Base-by-base conservation (phyloP, 2,113 vertebrate genomes). In the Anguilla rostrata region DNA sequence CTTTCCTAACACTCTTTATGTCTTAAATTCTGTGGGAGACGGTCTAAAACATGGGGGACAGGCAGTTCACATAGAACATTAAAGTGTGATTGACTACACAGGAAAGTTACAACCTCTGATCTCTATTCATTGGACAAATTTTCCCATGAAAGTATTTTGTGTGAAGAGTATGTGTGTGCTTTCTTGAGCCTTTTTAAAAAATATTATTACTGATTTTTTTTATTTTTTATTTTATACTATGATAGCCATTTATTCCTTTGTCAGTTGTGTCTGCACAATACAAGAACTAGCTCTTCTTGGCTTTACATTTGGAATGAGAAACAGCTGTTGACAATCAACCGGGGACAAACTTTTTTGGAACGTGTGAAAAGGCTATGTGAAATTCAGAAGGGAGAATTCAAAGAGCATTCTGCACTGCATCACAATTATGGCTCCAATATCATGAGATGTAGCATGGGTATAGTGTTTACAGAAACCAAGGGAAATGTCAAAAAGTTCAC, bases 401-500 rank as follows among this genome's bases (percentile, higher is more conserved):
- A 71, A 78, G 40, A n/a, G 84, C 84, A 41, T 39, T 81, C 85
- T 86, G 85, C 78, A 29, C n/a, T 40, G 78, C 46, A 39, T 86
- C 85, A 81, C 41, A 15, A 86, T 82, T 63, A 86, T n/a, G 39
- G 46, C 85, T 60, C 53, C 53, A 53, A 56, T 34, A 75, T 75
- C 34, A 75, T 34, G n/a, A 75, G 71, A 75, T 60, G 49, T 14
- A 16, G 79, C 84, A 8, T 53, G 39, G 75, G 41, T 66, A 63
- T 41, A 63, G 39, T 63, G 63, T 84, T 84, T 78, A 81, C 12
- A 39, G 75, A 80, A 40, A 75, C 78, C 26, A 4, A 16, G 40
- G 41, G 57, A 26, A 53, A 57, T 41, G 79, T 86, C 85, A 81
- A 81, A 83, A 63, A 43, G n/a, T 41, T 43, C 85, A 81, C 14